Evolutionary conservation across 2,888 invertebrate species (phyloP).

Genomic region (Himalopsyche kuldschensis): DNA sequence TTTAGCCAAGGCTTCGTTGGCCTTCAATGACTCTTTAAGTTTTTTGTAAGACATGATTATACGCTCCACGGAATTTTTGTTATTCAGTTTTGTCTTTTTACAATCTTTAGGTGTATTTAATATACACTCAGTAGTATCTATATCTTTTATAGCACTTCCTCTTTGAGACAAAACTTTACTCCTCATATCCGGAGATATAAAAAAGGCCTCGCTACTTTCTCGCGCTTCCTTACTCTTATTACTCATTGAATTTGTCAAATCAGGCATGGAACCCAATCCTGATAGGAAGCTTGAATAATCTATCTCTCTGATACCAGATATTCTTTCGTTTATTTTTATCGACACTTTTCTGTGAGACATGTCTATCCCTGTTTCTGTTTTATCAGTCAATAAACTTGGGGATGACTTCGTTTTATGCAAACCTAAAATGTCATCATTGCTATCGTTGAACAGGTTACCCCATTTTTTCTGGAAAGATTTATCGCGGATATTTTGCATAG

Average conservation of each 20-base stretch:
- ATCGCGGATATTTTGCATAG: background rate
- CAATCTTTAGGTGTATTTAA: slow-evolving; percentile 8
- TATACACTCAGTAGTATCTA: slow-evolving; percentile 2
- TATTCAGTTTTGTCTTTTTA: background rate
- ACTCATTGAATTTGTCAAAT: slow-evolving; percentile 8
- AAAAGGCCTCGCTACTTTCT: background rate
- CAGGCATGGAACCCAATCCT: slow-evolving; percentile 18
- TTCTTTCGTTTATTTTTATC: slow-evolving; percentile 7
- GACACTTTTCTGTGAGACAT: background rate
- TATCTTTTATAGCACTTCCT: background rate
- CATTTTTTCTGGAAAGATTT: slow-evolving; percentile 17
- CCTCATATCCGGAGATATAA: background rate
- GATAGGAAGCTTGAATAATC: slow-evolving; percentile 26
- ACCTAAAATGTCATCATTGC: background rate
- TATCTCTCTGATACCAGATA: slow-evolving; percentile 28
- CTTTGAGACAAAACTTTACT: background rate
- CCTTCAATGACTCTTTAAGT: slow-evolving; percentile 7
- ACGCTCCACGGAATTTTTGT: slow-evolving; percentile 6
- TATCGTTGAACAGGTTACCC: slow-evolving; percentile 23
- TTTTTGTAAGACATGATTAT: slow-evolving; percentile 19
- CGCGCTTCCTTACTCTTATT: slow-evolving; percentile 9
- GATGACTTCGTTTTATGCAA: slow-evolving; percentile 25
- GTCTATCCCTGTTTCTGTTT: background rate
- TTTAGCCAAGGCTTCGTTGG: slow-evolving; percentile 1
- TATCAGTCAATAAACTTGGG: slow-evolving; percentile 7